Base-by-base conservation (phyloP, 1,140 invertebrate genomes). In the Pseudachorutes palmiensis region DNA sequence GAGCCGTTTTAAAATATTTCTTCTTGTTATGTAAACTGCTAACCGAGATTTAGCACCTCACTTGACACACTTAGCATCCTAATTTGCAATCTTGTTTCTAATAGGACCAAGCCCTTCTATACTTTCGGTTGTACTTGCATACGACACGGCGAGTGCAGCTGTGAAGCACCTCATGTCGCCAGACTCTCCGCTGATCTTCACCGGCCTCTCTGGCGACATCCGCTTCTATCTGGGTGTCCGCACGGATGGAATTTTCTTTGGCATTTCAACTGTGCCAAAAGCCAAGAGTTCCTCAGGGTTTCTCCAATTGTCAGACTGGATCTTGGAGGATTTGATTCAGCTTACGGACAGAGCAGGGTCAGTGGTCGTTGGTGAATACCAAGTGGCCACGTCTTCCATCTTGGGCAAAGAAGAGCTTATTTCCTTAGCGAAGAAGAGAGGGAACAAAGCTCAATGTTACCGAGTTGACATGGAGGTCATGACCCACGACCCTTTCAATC, bases 401-500 rank as follows among this genome's bases (percentile, higher is more conserved):
- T 41, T 74, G n/a, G n/a, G 0, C 65, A 65, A 1, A 55, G 59
- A 55, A 41, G 41, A 16, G 70, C 70, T 14, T 32, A 71, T n/a
- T 22, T 66, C 1, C 41, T 74, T n/a, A 66, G 59, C 1, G 62
- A 60, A 19, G 14, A 36, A 41, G 28, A 41, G 62, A n/a, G 55
- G 29, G 12, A 60, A 55, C 24, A 22, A 22, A 5, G 24, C 51
- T 1, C n/a, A n/a, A n/a, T 74, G 72, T 55, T 28, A n/a, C 1
- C 66, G 69, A 26, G 58, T 68, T 26, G 5, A 26, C 1, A 51
- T 71, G 51, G 67, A 71, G 32, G 48, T 71, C 22, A 55, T 60
- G n/a, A 57, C 67, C 1, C 64, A 70, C 57, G 72, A 74, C 29
- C 72, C 72, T 1, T 71, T 74, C 57, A 74, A 60, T 59, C 70